These are phyloP conservation scores for Chloroceryle amazona DNA, from an alignment of 2,797 vertebrate species.

Conservation along the genomic window DNA sequence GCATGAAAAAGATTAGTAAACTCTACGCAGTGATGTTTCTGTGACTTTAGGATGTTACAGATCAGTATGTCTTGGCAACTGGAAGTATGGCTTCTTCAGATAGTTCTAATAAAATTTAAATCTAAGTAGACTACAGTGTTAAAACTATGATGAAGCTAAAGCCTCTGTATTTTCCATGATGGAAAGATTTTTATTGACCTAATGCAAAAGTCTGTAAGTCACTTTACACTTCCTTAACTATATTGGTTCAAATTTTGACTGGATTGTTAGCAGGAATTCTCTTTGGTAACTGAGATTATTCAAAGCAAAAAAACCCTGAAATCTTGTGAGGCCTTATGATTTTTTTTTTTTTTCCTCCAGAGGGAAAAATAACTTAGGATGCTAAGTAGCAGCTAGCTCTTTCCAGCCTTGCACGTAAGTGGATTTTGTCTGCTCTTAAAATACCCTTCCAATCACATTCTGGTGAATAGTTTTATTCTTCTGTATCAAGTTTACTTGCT, in stretches of 20 bases:
- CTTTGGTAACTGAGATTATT: neutral
- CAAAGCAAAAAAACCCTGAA: neutral
- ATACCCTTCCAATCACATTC: slow-evolving; percentile 12
- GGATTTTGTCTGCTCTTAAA: slow-evolving; percentile 38
- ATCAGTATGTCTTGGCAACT: neutral
- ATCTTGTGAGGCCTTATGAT: neutral
- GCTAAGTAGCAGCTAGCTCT: neutral
- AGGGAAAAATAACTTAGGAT: neutral
- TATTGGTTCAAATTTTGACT: neutral
- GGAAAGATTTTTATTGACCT: neutral
- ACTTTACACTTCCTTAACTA: neutral
- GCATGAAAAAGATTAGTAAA: neutral
- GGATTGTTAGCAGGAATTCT: neutral
- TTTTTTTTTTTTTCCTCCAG: neutral
- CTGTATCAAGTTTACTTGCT: neutral
- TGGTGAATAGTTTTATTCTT: slow-evolving; percentile 1
- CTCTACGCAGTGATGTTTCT: neutral
- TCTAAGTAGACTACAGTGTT: neutral
- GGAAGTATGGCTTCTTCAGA: neutral
- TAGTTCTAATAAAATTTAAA: neutral
- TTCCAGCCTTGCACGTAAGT: slow-evolving; percentile 2
- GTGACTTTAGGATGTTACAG: neutral
- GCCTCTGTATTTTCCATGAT: neutral
- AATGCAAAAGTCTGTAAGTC: neutral
- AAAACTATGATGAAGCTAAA: neutral